Evolutionary conservation across 2,888 invertebrate genomes (phyloP).

Genomic region (Euspilapteryx auroguttella): DNA sequence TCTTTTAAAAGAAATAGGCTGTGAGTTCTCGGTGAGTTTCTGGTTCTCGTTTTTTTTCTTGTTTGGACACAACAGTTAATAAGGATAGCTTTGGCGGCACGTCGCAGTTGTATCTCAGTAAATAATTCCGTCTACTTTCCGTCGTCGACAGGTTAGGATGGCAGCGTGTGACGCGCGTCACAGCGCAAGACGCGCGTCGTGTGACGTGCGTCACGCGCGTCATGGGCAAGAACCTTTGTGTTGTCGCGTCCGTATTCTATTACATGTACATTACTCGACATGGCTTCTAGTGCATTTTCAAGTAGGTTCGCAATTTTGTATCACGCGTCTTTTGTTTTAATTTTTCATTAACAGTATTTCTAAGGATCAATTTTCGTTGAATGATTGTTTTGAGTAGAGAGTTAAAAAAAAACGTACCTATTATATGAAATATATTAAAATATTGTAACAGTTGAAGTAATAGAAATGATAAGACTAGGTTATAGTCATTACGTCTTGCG

Average conservation of each 20-base stretch:
- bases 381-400: too few species aligned
- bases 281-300: constrained; percentile 42
- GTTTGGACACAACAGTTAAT: constrained; percentile 23
- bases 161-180: constrained; percentile 6
- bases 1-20: too few species aligned
- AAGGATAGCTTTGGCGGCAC: constrained; percentile 47
- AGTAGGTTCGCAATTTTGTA: constrained; percentile 38
- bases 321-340: constrained; percentile 20
- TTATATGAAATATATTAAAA: constrained; percentile 20
- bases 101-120: constrained; percentile 53
- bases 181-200: constrained; percentile 22
- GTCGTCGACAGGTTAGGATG: constrained; percentile 38
- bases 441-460: constrained; percentile 32
- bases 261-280: constrained; percentile 43
- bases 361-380: constrained; percentile 10
- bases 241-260: constrained; percentile 40
- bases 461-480: constrained; percentile 47
- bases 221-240: too few species aligned
- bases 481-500: constrained; percentile 43
- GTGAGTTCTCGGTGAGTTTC: too few species aligned
- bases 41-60: constrained; percentile 44
- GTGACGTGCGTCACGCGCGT: constrained; percentile 16
- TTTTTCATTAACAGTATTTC: constrained; percentile 25
- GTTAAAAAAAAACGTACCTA: constrained; percentile 31
- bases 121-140: constrained; percentile 54